Conservation (phyloP, 1,140 invertebrate genomes). For the Halyomorpha halys region DNA sequence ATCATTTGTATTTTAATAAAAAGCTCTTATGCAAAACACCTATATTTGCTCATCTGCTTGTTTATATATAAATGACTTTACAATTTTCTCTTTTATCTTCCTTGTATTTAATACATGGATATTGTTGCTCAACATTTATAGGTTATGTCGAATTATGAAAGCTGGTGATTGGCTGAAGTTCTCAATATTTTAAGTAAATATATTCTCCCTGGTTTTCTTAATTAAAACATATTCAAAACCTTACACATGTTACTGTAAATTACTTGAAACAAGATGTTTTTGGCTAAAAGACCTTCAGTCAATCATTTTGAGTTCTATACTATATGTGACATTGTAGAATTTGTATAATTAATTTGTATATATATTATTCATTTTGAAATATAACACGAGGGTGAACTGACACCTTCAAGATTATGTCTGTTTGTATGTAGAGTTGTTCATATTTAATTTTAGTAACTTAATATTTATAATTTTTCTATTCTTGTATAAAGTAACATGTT, state of each 20-base stretch:
- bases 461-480: slow-evolving; percentile 23
- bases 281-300: background rate
- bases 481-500: slow-evolving; percentile 20
- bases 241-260: too few relatives aligned
- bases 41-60: slow-evolving; percentile 19
- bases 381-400: background rate
- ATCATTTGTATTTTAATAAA: slow-evolving; percentile 9
- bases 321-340: slow-evolving; percentile 18
- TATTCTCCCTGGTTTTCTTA: too few relatives aligned
- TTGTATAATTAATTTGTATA: slow-evolving; percentile 23
- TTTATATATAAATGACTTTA: slow-evolving; percentile 6
- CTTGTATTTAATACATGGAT: slow-evolving; percentile 20
- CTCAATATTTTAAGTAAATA: too few relatives aligned
- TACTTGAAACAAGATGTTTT: too few relatives aligned
- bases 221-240: too few relatives aligned
- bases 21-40: slow-evolving; percentile 18
- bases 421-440: slow-evolving; percentile 20
- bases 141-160: slow-evolving; percentile 5
- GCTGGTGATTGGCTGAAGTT: slow-evolving; percentile 1
- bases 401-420: slow-evolving; percentile 16
- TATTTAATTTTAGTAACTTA: slow-evolving; percentile 22
- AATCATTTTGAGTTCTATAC: slow-evolving; percentile 12
- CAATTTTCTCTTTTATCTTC: slow-evolving; percentile 4
- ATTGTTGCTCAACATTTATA: slow-evolving; percentile 19
- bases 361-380: slow-evolving; percentile 20